phyloP scores from a whole-genome alignment of 1,140 invertebrate genomes.

The Zeugodacus cucurbitae region DNA sequence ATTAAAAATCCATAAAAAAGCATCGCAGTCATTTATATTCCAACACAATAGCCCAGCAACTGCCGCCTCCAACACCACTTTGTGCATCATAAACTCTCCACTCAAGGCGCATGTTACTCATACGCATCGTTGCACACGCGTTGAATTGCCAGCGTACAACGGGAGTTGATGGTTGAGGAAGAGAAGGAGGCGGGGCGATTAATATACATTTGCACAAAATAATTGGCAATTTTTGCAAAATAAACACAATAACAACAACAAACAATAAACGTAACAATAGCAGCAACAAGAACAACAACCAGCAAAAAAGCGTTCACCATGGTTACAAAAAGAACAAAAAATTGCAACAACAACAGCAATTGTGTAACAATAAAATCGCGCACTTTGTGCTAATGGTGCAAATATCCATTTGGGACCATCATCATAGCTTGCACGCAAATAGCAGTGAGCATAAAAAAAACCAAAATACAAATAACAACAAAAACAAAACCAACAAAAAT shows the following conservation, averaged over 20 bases:
- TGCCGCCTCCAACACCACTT: not conserved
- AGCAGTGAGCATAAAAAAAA: not conserved
- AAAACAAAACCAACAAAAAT: not conserved
- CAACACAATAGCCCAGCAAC: not conserved
- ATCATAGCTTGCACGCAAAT: not conserved
- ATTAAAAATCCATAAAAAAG: conserved; percentile 4
- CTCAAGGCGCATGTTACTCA: not conserved
- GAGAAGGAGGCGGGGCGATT: not conserved
- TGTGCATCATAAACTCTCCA: not conserved
- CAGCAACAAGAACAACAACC: too few species aligned
- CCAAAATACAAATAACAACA: not conserved
- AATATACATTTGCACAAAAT: conserved; percentile 30
- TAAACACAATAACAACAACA: not conserved
- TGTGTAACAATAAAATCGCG: not conserved
- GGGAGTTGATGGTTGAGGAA: not conserved
- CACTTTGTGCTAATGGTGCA: conserved; percentile 16
- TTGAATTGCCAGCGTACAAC: not conserved
- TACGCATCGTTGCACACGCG: conserved; percentile 9
- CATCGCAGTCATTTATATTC: not conserved
- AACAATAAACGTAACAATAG: not conserved
- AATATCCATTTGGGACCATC: not conserved
- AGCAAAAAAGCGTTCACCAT: not conserved
- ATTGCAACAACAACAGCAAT: not conserved
- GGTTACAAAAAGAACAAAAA: not conserved
- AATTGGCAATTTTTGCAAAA: conserved; percentile 16